Evolutionary conservation across 2,113 vertebrate genomes (phyloP), one percentile per base, ranked within the genome.

Genomic region (Hydrolagus affinis): DNA sequence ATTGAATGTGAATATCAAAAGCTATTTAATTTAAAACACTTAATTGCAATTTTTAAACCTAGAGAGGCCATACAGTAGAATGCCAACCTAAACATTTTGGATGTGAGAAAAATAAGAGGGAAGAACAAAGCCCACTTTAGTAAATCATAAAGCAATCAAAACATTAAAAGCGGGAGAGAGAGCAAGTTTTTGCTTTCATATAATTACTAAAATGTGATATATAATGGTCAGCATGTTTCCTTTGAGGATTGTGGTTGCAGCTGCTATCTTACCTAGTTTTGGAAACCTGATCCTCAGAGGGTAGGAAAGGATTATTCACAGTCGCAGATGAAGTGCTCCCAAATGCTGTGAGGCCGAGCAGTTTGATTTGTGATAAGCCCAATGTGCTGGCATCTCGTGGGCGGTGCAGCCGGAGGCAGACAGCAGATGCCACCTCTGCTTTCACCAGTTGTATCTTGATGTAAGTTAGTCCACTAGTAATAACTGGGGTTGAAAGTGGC

Each of bases 381-480:
- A 99, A 89, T 0, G 97, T 99, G 88, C 97, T 98, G 89, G 98
- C 97, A 88, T 99, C 98, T 2, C 97, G 94, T 1, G 98, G 98
- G 21, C 98, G 95, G 89, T 99, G 98, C 10, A 99, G 93, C 86
- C 98, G 91, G 77, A 99, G 94, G 88, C 98, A 99, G 87, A 99
- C 96, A 4, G 97, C 97, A 0, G 98, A 99, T 0, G 97, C 97
- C 62, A 99, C 97, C 90, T 99, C 98, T 1, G 98, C 97, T 90
- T 97, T 98, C 17, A 99, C 96, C 87, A 99, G 93, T 89, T 99
- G 98, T 88, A 99, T 98, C 93, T 99, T 99, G 86, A 99, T 99
- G 88, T 99, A 99, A 0, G 98, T 99, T 86, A 99, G 95, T 85
- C 97, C 98, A 0, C 97, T 98, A 80, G 98, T 99, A 90, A 98